Base-by-base conservation (phyloP, 1,140 invertebrate species). In the Eueides isabella region DNA sequence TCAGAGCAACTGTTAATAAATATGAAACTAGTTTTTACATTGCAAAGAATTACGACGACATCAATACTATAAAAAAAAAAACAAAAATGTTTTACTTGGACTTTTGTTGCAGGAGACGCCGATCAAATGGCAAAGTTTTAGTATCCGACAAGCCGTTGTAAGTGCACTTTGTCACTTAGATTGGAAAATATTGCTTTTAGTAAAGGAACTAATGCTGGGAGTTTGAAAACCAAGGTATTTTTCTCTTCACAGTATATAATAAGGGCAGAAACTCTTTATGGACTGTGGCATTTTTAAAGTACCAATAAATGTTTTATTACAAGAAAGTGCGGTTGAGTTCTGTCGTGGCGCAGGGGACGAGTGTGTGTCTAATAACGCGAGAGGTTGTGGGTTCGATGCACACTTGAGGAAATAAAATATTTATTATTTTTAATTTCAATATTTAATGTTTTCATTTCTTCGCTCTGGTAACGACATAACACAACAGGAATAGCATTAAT, bases 141-240 rank as follows among this genome's bases (percentile, higher is more conserved):
- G 88, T 92, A 90, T 89, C 87, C 85, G 78, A 87, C 85, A 87
- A 85, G 84, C 84, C 86, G 85, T 86, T 87, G 85, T 92, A 92
- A 92, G 89, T 92, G 90, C 90, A 92, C 90, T 92, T 91, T 92
- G 90, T 92, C 90, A 89, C 87, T 92, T 91, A 91, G 89, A 91
- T 91, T 90, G 90, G 81, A 92, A 92, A 92, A 92, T 91, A 92
- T 92, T 87, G 90, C 86, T 86, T 83, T 87, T 79, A 73, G 74
- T 73, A 79, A 76, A 74, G 71, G 67, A 79, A 79, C 71, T 71
- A 75, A 74, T 69, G 72, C 64, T 44, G 62, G 61, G 62, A 68
- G 67, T 69, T n/a, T 68, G 66, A 69, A 74, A 74, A 62, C 66
- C 72, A 44, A 29, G 29, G 64, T 69, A 55, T 48, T 74, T 67